These are phyloP conservation scores for Sarcophaga carnaria DNA, from an alignment of 2,888 invertebrate genomes.

Conservation along the genomic window DNA sequence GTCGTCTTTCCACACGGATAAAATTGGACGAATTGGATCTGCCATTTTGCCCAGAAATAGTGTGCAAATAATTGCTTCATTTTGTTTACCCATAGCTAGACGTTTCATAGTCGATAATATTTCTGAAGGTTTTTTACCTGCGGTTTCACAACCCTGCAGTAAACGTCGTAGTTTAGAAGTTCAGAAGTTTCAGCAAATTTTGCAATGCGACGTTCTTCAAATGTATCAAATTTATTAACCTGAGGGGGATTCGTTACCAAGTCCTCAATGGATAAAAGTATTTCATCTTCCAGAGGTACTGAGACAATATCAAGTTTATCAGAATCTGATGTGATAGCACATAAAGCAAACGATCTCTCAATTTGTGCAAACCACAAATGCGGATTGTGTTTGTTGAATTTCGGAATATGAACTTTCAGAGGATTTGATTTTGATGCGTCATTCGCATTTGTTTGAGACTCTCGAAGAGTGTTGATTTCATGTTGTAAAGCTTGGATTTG, in stretches of 20 bases:
- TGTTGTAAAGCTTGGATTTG: slow-evolving; percentile 1
- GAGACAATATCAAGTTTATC: neutral
- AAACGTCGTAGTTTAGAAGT: slow-evolving; percentile 12
- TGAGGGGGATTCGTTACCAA: too few relatives aligned
- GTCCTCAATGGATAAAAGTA: too few relatives aligned
- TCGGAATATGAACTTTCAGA: too few relatives aligned
- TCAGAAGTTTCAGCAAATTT: slow-evolving; percentile 17
- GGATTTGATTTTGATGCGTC: too few relatives aligned
- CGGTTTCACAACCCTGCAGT: slow-evolving; percentile 2
- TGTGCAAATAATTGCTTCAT: slow-evolving; percentile 2
- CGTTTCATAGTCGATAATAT: slow-evolving; percentile 3
- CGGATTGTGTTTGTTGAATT: too few relatives aligned
- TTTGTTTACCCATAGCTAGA: neutral
- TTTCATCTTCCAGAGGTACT: too few relatives aligned
- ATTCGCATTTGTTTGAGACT: too few relatives aligned
- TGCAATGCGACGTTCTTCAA: slow-evolving; percentile 62
- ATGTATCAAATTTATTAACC: slow-evolving; percentile 6
- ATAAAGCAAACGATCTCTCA: too few relatives aligned
- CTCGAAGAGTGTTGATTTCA: neutral
- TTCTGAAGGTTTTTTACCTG: slow-evolving; percentile 1
- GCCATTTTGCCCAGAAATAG: neutral
- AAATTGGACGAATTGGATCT: too few relatives aligned
- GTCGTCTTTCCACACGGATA: neutral
- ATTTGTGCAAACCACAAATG: too few relatives aligned
- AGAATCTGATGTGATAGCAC: too few relatives aligned